phyloP scores from a whole-genome alignment of 2,888 invertebrate species.

The Tanytarsus gracilentus region DNA sequence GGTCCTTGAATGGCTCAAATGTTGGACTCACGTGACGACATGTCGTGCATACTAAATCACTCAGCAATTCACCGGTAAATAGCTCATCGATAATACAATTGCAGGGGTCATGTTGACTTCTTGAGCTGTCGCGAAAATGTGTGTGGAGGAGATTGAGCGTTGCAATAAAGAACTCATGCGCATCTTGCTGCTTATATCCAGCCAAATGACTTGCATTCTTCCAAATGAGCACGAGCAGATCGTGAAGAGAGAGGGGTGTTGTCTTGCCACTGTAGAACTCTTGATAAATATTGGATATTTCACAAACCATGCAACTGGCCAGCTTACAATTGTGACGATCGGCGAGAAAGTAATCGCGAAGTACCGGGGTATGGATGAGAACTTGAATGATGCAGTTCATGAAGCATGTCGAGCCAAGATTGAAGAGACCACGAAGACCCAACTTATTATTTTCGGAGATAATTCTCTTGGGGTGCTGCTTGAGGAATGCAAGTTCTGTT shows the following conservation, averaged over 20 bases:
- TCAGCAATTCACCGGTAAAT: conserved; percentile 91
- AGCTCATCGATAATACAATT: conserved; percentile 96
- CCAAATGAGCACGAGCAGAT: conserved; percentile 89
- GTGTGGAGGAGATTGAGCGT: conserved; percentile 86
- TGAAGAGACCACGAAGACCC: conserved; percentile 86
- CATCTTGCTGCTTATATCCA: conserved; percentile 96
- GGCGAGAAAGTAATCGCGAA: conserved; percentile 90
- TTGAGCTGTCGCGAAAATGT: conserved; percentile 47
- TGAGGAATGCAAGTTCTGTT: conserved; percentile 65
- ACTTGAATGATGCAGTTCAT: conserved; percentile 96
- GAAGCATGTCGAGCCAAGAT: conserved; percentile 95
- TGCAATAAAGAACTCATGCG: conserved; percentile 97
- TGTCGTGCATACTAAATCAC: conserved; percentile 90
- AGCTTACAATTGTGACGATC: conserved; percentile 78
- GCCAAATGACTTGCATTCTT: conserved; percentile 89
- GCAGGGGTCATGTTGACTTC: conserved; percentile 49
- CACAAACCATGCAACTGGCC: conserved; percentile 84
- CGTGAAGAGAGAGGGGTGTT: conserved; percentile 78
- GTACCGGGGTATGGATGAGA: conserved; percentile 85
- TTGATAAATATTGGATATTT: conserved; percentile 91
- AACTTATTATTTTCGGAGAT: conserved; percentile 73
- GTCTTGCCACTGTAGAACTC: conserved; percentile 90
- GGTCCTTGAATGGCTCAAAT: conserved; percentile 97
- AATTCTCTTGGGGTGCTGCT: conserved; percentile 66
- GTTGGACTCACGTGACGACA: conserved; percentile 94